These are phyloP conservation scores for Adelosebastes latens DNA, from an alignment of 2,797 vertebrate species.

Conservation along the genomic window DNA sequence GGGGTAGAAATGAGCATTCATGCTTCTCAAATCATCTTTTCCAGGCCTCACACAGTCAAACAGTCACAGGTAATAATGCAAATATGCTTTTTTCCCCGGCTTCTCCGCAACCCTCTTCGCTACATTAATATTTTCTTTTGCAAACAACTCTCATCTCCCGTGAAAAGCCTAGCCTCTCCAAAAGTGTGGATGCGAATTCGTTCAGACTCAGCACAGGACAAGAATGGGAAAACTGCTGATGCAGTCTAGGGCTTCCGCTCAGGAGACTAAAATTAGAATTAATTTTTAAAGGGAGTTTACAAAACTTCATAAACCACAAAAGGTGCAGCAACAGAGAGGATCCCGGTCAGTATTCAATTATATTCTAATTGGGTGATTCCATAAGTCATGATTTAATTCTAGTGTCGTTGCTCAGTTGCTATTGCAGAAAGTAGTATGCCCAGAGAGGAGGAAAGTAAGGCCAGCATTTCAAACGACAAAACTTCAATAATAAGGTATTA, in stretches of 20 bases:
- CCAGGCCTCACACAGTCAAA: slow-evolving; percentile 49
- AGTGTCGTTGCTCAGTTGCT: background rate
- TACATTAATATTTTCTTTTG: slow-evolving; percentile 60
- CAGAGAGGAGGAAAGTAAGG: background rate
- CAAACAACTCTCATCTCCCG: slow-evolving; percentile 40
- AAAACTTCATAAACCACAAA: background rate
- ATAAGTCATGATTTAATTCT: background rate
- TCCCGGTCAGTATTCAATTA: background rate
- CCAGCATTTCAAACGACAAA: background rate
- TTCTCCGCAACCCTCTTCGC: slow-evolving; percentile 33
- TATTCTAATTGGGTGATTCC: background rate
- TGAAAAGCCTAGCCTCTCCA: slow-evolving; percentile 27
- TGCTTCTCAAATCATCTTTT: slow-evolving; percentile 59
- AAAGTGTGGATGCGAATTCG: slow-evolving; percentile 14
- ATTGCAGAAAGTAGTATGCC: background rate
- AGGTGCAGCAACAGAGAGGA: background rate
- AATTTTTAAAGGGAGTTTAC: slow-evolving; percentile 3
- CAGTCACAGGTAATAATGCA: slow-evolving; percentile 61
- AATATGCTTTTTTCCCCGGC: slow-evolving; percentile 30
- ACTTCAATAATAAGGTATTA: background rate
- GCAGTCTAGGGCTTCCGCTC: slow-evolving; percentile 17
- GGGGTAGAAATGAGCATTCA: slow-evolving; percentile 11
- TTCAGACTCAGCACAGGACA: slow-evolving; percentile 44
- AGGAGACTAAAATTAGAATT: slow-evolving; percentile 16
- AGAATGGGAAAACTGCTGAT: slow-evolving; percentile 53